Base-by-base conservation (phyloP, 2,888 invertebrate species). In the Megaustenia siamemsis region DNA sequence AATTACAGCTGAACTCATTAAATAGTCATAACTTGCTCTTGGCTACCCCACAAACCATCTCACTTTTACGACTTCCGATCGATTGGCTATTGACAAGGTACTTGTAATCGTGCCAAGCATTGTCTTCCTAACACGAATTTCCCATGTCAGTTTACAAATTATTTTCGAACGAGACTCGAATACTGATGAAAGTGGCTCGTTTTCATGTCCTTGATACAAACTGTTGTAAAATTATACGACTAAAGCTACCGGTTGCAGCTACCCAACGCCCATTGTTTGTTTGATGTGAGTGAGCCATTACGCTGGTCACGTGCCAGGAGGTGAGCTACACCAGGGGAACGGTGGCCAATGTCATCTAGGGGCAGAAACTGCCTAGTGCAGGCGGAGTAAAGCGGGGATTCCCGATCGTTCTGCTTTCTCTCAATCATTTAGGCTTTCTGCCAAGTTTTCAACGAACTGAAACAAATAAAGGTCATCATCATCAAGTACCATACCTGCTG, bases 1-100 rank as follows among this genome's bases (percentile, higher is more conserved):
- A 3, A 28, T 28, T 66, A 15, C 3, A 4, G 28, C 4, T 66
- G n/a, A 66, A n/a, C 66, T 66, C 35, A 66, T 66, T 35, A 66
- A 66, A 66, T 66, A 66, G 66, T 66, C 28, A 66, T 66, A 66
- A 3, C 28, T 35, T 28, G 15, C 32, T n/a, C 5, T 28, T 15
- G 6, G 24, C 5, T 35, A 38, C 38, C 18, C 38, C 69, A 38
- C 69, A 24, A 10, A 2, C 4, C n/a, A n/a, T n/a, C 69, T 69
- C 35, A 12, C 69, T 21, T 69, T 38, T 21, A 69, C 69, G 35
- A 69, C 38, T 69, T 69, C 69, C 38, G 69, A 35, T 69, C 38
- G 15, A 69, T 69, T 69, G 69, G 38, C 69, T 40, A 69, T 35
- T 69, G 24, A 69, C 69, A 69, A 35, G 21, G 38, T 6, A 35